Percentiles rank a stretch among this genome's conserved stretches.
Conservation (phyloP, 2,113 vertebrate genomes). For the Spea multiplicata region DNA sequence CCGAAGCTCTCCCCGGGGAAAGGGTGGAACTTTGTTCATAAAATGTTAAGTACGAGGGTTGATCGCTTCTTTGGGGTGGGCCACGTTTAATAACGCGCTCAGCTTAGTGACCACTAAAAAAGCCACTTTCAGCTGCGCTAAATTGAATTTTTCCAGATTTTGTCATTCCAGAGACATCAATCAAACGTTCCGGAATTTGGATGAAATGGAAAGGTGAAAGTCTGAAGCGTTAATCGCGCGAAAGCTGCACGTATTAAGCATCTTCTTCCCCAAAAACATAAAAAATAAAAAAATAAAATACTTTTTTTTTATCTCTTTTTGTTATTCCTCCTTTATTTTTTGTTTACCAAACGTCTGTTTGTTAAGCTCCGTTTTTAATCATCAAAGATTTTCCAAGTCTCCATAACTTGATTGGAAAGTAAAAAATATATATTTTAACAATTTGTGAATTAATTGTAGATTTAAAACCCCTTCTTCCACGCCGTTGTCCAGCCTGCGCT, state of each 20-base stretch:
- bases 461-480: no score
- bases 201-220: not conserved
- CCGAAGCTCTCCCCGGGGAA: constrained; percentile 13
- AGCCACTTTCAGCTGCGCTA: constrained; percentile 4
- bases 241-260: not conserved
- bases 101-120: constrained; percentile 1
- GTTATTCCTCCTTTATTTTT: no score
- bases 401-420: no score
- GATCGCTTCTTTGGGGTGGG: constrained; percentile 23
- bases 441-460: no score
- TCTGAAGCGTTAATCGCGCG: not conserved
- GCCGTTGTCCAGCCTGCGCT: no score
- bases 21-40: constrained; percentile 26
- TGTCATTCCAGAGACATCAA: not conserved
- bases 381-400: no score
- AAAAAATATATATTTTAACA: no score
- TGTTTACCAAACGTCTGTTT: no score
- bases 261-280: not conserved
- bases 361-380: no score
- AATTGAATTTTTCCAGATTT: constrained; percentile 16
- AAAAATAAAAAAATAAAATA: no score
- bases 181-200: not conserved
- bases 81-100: constrained; percentile 19
- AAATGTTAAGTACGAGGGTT: constrained; percentile 16
- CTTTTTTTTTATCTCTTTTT: no score